A percentile compares a stretch with the other conserved stretches of the same genome.
phyloP scores from a whole-genome alignment of 2,797 vertebrate species.

The Leptoclinus maculatus region DNA sequence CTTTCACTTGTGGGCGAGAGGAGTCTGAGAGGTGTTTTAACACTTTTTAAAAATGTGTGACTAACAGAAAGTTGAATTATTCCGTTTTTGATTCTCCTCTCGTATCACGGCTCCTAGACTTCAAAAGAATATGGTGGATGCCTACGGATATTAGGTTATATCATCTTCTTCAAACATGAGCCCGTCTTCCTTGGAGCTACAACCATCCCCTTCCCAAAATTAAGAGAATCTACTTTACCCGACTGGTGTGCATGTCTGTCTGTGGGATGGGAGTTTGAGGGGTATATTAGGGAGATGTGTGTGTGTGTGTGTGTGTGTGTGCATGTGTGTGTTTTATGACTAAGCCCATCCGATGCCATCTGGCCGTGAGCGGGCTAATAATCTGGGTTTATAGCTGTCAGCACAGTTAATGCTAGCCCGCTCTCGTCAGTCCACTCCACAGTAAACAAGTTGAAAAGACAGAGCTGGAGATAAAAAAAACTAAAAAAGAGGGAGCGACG shows the following conservation, averaged over 20 bases:
- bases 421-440: slow-evolving; percentile 59
- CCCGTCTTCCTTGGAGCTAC: slow-evolving; percentile 49
- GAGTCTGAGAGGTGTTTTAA: slow-evolving; percentile 42
- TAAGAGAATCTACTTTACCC: slow-evolving; percentile 31
- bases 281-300: slow-evolving; percentile 24
- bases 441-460: slow-evolving; percentile 55
- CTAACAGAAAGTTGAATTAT: slow-evolving; percentile 58
- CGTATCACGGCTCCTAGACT: slow-evolving; percentile 35
- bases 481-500: slow-evolving; percentile 2
- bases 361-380: slow-evolving; percentile 86
- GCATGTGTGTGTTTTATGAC: slow-evolving; percentile 56
- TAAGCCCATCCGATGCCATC: slow-evolving; percentile 82
- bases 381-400: slow-evolving; percentile 83
- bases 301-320: slow-evolving; percentile 13
- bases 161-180: slow-evolving; percentile 57
- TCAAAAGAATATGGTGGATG: slow-evolving; percentile 56
- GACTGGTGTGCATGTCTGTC: slow-evolving; percentile 26
- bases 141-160: slow-evolving; percentile 52
- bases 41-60: slow-evolving; percentile 41
- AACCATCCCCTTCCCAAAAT: slow-evolving; percentile 40
- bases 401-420: slow-evolving; percentile 59
- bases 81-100: slow-evolving; percentile 37
- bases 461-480: slow-evolving; percentile 20
- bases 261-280: slow-evolving; percentile 12
- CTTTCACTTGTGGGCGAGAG: not conserved